A percentile compares a stretch with the other conserved stretches of the same genome.
Evolutionary conservation across 2,113 vertebrate genomes (phyloP).

Genomic region (Tenrec ecaudatus): DNA sequence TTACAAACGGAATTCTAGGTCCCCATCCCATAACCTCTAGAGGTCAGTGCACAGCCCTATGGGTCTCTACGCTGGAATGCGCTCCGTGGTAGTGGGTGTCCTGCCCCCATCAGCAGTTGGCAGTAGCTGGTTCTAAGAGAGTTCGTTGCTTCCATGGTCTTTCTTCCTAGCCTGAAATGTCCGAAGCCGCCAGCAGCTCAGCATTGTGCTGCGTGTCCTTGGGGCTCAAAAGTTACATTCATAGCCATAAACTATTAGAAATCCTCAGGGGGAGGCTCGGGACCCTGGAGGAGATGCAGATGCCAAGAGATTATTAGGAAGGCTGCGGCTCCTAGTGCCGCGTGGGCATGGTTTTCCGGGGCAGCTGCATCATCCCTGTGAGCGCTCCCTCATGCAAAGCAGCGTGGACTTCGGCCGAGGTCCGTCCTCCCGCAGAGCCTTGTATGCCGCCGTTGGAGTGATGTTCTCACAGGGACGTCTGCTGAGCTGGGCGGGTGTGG

Average conservation of each 20-base stretch:
- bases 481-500: background rate
- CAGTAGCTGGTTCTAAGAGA: background rate
- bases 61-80: too few relatives aligned
- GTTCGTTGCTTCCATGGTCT: background rate
- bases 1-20: slow-evolving; percentile 4
- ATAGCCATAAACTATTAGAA: background rate
- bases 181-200: background rate
- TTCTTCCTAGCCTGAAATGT: background rate
- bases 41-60: too few relatives aligned
- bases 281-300: background rate
- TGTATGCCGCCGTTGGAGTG: background rate
- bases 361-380: background rate
- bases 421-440: background rate
- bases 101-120: background rate
- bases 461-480: background rate
- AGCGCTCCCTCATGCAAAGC: background rate
- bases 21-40: too few relatives aligned
- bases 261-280: background rate
- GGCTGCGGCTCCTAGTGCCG: background rate
- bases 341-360: background rate
- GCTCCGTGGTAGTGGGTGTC: too few relatives aligned
- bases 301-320: background rate
- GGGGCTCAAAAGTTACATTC: background rate
- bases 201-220: slow-evolving; percentile 28
- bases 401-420: background rate